A percentile compares a stretch with the other conserved stretches of the same genome.
Conservation (phyloP, 1,140 invertebrate genomes). For the Pseudomyrmex concolor region DNA sequence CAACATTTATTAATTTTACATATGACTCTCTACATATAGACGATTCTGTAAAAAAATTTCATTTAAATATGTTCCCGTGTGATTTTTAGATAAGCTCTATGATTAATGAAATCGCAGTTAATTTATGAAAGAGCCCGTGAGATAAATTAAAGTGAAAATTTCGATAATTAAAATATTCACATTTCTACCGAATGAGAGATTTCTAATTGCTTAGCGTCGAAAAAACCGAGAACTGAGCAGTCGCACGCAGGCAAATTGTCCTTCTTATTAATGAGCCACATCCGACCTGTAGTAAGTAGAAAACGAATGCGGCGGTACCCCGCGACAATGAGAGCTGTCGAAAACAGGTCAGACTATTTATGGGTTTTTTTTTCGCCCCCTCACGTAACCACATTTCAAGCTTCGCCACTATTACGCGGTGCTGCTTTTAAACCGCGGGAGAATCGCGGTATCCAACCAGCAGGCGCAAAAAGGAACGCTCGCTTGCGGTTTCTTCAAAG, state of each 20-base stretch:
- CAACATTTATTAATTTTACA: neutral
- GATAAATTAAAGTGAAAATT: neutral
- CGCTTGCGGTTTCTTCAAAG: conserved; percentile 43
- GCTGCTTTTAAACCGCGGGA: conserved; percentile 52
- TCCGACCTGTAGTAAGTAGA: conserved; percentile 35
- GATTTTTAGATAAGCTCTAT: neutral
- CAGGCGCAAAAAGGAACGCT: conserved; percentile 45
- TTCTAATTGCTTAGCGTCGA: neutral
- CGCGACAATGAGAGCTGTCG: conserved; percentile 67
- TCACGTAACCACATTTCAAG: conserved; percentile 24
- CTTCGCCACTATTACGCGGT: conserved; percentile 27
- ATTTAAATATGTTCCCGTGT: neutral
- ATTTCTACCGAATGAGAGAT: neutral
- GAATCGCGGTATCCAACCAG: conserved; percentile 54
- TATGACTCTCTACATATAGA: neutral
- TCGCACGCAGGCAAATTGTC: conserved; percentile 51
- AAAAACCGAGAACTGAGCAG: conserved; percentile 10
- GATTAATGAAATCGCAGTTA: no score
- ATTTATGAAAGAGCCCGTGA: no score
- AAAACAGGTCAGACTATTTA: conserved; percentile 72
- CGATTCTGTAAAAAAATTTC: neutral
- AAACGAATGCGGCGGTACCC: conserved; percentile 48
- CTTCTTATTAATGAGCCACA: conserved; percentile 65
- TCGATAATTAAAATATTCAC: neutral
- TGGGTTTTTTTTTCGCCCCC: conserved; percentile 30